phyloP scores from a whole-genome alignment of 2,888 invertebrate species.

The Dryocosmus kuriphilus region DNA sequence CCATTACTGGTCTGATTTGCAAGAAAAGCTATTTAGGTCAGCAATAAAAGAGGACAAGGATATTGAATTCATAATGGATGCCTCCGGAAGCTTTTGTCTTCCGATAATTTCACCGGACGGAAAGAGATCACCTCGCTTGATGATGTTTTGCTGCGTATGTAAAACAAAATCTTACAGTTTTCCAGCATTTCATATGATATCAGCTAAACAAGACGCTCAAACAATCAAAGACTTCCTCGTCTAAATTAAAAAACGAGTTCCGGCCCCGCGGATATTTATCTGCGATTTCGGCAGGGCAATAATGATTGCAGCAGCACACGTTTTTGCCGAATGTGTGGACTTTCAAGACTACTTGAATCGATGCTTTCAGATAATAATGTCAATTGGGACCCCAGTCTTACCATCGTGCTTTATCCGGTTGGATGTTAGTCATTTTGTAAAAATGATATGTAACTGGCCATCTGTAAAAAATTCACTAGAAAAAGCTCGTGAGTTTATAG shows the following conservation, averaged over 20 bases:
- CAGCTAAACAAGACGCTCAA: conserved; percentile 31
- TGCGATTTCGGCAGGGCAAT: conserved; percentile 42
- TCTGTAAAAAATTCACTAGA: conserved; percentile 38
- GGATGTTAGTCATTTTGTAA: conserved; percentile 45
- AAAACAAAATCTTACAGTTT: conserved; percentile 7
- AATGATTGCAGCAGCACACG: conserved; percentile 43
- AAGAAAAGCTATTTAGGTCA: no score
- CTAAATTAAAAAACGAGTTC: no score
- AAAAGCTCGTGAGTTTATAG: conserved; percentile 30
- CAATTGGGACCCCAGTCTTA: no score
- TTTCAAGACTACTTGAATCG: no score
- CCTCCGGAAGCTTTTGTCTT: no score
- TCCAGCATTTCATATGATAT: conserved; percentile 43
- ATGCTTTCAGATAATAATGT: no score
- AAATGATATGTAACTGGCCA: conserved; percentile 40
- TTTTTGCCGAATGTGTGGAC: no score
- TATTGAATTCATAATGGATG: no score
- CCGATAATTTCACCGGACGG: no score
- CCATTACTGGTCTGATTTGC: no score
- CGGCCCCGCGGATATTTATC: conserved; percentile 24
- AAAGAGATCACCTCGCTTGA: no score
- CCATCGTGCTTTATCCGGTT: conserved; percentile 36
- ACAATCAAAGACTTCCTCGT: background rate
- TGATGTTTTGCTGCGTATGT: conserved; percentile 43
- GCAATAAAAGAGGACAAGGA: no score